Percentiles rank a stretch among this genome's conserved stretches.
These are phyloP conservation scores for Zaprionus gabonicus DNA, from an alignment of 1,140 invertebrate species.

Conservation along the genomic window DNA sequence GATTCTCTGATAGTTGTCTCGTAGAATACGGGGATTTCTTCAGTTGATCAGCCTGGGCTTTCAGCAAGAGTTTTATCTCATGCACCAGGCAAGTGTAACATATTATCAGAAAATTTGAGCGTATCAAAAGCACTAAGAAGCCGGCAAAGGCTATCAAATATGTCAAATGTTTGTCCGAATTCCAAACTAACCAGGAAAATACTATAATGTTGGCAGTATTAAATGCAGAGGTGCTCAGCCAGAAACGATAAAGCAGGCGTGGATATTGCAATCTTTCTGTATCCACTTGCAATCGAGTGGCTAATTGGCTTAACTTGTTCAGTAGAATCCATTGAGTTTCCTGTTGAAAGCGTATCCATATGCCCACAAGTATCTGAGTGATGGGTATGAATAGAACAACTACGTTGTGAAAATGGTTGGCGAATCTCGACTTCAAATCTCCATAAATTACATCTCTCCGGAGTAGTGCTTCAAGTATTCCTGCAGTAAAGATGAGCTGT, in stretches of 20 bases:
- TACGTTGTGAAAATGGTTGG: slow-evolving; percentile 7
- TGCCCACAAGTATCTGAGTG: slow-evolving; percentile 6
- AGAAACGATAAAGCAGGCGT: slow-evolving; percentile 6
- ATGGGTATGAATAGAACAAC: slow-evolving; percentile 1
- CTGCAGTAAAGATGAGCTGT: neutral
- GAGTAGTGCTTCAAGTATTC: neutral
- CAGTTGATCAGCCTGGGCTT: neutral
- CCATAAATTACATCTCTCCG: neutral
- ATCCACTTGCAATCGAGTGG: neutral
- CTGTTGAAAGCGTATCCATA: slow-evolving; percentile 19
- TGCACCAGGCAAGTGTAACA: slow-evolving; percentile 17
- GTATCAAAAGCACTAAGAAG: neutral
- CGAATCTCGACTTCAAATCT: slow-evolving; percentile 1
- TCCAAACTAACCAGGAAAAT: neutral
- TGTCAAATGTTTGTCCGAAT: neutral
- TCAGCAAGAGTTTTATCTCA: neutral
- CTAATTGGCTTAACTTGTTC: neutral
- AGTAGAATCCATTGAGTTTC: slow-evolving; percentile 9
- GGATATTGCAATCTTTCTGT: neutral
- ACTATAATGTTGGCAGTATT: neutral
- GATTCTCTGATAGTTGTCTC: neutral
- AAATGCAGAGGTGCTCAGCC: neutral
- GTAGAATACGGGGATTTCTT: neutral
- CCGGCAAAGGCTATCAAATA: neutral
- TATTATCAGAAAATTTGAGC: slow-evolving; percentile 15